Evolutionary conservation across 2,888 invertebrate genomes (phyloP).

Genomic region (Rambutsinella grinnellia): DNA sequence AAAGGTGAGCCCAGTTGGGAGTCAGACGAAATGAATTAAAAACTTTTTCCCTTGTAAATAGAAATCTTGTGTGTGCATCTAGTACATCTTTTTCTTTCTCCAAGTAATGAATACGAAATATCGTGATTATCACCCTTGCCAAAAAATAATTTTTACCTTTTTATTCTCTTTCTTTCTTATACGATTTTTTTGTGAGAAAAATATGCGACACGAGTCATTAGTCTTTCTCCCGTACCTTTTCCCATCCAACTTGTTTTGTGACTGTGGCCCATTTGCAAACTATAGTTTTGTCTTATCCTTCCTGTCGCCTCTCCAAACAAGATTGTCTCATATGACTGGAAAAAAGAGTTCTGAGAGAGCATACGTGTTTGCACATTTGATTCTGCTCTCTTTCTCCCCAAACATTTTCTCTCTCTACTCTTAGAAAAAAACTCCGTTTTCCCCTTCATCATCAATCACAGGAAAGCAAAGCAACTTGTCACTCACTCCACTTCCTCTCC

Average conservation of each 20-base stretch:
- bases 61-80: too few species aligned
- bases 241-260: conserved; percentile 23
- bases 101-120: too few species aligned
- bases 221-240: conserved; percentile 27
- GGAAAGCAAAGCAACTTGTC: conserved; percentile 42
- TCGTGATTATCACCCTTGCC: too few species aligned
- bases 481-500: conserved; percentile 42
- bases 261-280: conserved; percentile 21
- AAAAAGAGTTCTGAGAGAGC: neutral
- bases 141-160: too few species aligned
- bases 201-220: conserved; percentile 50
- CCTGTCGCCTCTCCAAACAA: too few species aligned
- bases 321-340: too few species aligned
- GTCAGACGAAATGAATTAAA: conserved; percentile 37
- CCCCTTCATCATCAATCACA: conserved; percentile 49
- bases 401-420: neutral
- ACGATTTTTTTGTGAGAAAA: neutral
- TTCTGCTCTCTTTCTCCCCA: neutral
- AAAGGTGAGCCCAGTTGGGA: conserved; percentile 22
- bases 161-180: neutral
- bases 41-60: too few species aligned
- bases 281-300: neutral
- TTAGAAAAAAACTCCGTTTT: conserved; percentile 11
- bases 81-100: too few species aligned
- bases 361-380: neutral